Evolutionary conservation across 1,140 invertebrate species (phyloP), one percentile per base, ranked within the genome.

Genomic region (Maconellicoccus hirsutus): DNA sequence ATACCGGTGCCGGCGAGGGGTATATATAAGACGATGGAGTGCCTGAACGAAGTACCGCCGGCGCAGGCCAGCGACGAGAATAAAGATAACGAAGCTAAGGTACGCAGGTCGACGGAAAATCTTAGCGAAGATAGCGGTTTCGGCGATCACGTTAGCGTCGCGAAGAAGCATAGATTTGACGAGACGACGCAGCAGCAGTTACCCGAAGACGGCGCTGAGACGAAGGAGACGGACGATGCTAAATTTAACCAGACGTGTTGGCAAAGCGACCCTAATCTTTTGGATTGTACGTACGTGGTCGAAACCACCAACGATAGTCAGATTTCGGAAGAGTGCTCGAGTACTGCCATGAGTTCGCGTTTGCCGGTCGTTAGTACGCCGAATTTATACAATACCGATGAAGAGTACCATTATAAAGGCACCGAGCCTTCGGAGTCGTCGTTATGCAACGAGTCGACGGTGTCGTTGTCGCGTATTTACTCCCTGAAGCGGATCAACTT

Each of bases 91-190:
- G 61, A 25, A 16, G 25, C 42, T 14, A 52, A 4, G 7, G 61
- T 72, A 0, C 82, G 83, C 16, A 84, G 84, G 74, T 89, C 87
- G 26, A 83, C 83, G 1, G 87, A 89, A 76, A 89, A 89, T 81
- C 79, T 89, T 42, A 88, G 86, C 74, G 87, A 89, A 76, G 87
- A 89, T 78, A 88, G 86, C 73, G 87, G 88, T 21, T 89, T 88
- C 78, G 86, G 87, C 72, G 86, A 87, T 74, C 82, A 84, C 71
- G 79, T 78, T 77, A 66, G 16, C 26, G 69, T 0, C n/a, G n/a
- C n/a, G n/a, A n/a, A n/a, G n/a, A n/a, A 52, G 42, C 42, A 4
- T 4, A 52, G 16, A 16, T 16, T 16, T 16, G 16, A 16, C 42
- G 42, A 52, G n/a, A 66, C 25, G 61, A 66, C 25, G 61, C 22